Conservation (phyloP, 2,113 vertebrate genomes). For the Brachyistius frenatus region DNA sequence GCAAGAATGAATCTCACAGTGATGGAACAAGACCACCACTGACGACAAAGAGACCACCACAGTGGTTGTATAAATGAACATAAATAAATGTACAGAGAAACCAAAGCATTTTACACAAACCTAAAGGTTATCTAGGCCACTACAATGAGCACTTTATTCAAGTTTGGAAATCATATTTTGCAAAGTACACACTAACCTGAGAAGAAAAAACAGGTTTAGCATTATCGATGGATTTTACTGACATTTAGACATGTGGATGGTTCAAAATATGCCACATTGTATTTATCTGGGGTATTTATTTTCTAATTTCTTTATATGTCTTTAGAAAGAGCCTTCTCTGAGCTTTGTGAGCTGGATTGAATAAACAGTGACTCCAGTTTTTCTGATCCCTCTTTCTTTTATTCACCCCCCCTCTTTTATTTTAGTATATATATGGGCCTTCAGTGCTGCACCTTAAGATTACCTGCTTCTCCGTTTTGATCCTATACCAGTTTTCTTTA, state of each 20-base stretch:
- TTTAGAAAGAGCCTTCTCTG: neutral
- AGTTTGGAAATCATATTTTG: neutral
- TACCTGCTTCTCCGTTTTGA: constrained; percentile 20
- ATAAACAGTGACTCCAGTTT: neutral
- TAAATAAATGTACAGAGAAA: constrained; percentile 6
- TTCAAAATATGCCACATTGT: neutral
- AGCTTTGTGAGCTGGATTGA: neutral
- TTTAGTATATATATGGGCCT: constrained; percentile 21
- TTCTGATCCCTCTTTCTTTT: constrained; percentile 14
- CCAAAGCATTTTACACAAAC: neutral
- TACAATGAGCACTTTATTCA: neutral
- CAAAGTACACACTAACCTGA: neutral
- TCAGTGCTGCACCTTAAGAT: constrained; percentile 17
- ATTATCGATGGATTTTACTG: neutral
- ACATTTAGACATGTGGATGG: neutral
- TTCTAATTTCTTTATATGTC: constrained; percentile 3
- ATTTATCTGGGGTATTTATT: constrained; percentile 26
- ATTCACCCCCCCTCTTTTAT: constrained; percentile 19
- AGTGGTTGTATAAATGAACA: constrained; percentile 1
- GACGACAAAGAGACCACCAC: constrained; percentile 35
- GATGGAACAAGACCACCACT: constrained; percentile 1
- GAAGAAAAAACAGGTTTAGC: too few relatives aligned
- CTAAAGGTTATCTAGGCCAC: constrained; percentile 6
- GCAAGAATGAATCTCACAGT: constrained; percentile 34
- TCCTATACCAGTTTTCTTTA: constrained; percentile 2